These are phyloP conservation scores for Novumbra hubbsi DNA, from an alignment of 2,797 vertebrate genomes.

Conservation along the genomic window DNA sequence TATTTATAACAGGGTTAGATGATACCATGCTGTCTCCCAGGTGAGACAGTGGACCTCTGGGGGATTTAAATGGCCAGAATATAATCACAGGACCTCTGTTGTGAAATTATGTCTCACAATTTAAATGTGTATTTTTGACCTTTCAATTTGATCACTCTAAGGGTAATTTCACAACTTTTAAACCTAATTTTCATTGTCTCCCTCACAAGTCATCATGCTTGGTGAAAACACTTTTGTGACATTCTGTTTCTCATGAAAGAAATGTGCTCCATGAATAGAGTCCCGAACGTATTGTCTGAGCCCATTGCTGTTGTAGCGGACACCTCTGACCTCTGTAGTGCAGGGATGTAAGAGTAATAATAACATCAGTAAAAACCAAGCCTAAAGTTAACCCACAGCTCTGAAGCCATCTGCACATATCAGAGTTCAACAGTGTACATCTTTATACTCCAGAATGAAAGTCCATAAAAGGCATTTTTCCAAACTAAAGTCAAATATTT, in stretches of 20 bases:
- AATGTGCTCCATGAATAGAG: neutral
- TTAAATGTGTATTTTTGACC: no score
- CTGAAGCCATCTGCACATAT: neutral
- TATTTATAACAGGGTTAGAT: no score
- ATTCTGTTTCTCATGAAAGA: neutral
- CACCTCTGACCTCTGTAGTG: neutral
- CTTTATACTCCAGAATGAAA: neutral
- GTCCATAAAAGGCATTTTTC: neutral
- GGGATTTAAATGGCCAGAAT: no score
- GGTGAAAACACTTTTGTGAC: no score
- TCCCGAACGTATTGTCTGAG: neutral
- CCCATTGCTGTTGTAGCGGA: neutral
- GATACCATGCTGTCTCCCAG: no score
- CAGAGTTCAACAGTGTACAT: neutral
- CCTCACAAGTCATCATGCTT: no score
- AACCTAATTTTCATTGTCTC: no score
- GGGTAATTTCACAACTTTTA: no score
- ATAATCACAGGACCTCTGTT: no score
- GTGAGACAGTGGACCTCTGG: no score
- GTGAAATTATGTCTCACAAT: no score
- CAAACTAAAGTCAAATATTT: neutral
- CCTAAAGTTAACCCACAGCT: neutral
- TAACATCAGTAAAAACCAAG: neutral
- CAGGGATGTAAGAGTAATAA: neutral
- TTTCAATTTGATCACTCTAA: no score